Conservation (phyloP, 1,140 invertebrate genomes). For the Zophobas atratus region DNA sequence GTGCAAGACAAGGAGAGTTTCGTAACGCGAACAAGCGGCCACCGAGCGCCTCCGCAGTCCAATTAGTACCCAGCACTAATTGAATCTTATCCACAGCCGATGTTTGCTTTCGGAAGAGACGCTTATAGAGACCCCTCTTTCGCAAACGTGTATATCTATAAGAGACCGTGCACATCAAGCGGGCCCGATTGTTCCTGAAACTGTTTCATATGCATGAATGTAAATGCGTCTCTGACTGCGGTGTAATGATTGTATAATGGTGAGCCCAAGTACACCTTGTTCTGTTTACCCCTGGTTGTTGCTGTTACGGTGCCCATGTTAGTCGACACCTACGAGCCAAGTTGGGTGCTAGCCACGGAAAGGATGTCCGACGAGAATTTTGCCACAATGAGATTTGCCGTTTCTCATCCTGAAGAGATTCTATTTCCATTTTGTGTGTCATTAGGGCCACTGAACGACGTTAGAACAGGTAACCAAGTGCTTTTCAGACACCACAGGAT, state of each 20-base stretch:
- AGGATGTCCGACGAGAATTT: not conserved
- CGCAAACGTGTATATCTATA: constrained; percentile 10
- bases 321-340: not conserved
- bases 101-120: constrained; percentile 48
- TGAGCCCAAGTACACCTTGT: constrained; percentile 43
- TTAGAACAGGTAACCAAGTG: too few relatives aligned
- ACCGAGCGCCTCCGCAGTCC: constrained; percentile 57
- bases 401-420: too few relatives aligned
- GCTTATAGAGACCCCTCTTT: not conserved
- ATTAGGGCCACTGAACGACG: not conserved
- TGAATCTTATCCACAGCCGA: constrained; percentile 62
- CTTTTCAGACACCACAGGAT: too few relatives aligned
- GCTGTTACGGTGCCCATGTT: not conserved
- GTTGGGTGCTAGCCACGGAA: not conserved
- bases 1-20: constrained; percentile 7
- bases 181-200: constrained; percentile 55
- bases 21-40: constrained; percentile 49
- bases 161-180: constrained; percentile 17
- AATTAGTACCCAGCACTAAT: constrained; percentile 64
- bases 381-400: not conserved
- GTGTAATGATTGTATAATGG: constrained; percentile 61
- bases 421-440: too few relatives aligned
- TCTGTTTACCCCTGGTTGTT: constrained; percentile 25
- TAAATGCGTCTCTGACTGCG: constrained; percentile 50
- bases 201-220: constrained; percentile 64